Base-by-base conservation (phyloP, 2,888 invertebrate genomes). In the Rapana venosa region DNA sequence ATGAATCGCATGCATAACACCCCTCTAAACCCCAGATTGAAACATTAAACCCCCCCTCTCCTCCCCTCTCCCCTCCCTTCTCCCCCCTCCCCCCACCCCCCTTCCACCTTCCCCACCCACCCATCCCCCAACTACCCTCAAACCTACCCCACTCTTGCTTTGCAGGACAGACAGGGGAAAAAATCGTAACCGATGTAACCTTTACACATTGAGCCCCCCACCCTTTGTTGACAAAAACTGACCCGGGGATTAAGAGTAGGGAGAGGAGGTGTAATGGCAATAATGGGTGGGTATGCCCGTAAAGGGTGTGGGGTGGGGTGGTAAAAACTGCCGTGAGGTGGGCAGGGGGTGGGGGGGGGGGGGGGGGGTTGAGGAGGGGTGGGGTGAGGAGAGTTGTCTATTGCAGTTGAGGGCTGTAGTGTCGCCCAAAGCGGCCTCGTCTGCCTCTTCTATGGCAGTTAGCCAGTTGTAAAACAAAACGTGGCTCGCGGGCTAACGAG, bases 401-500 rank as follows among this genome's bases (percentile, higher is more conserved):
- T 74, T 74, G 8, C 74, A 74, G 74, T 74, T 74, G n/a, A 74
- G n/a, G 26, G 26, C 4, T n/a, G 11, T n/a, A 5, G 8, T n/a
- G 8, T 74, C n/a, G 74, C 74, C n/a, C n/a, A 74, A 8, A 47
- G 47, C 6, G 74, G 74, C n/a, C 26, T n/a, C 74, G 74, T 74
- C n/a, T 74, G 26, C 11, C 74, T n/a, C 11, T n/a, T 11, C n/a
- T 1, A 74, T 74, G 74, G 74, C 74, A 74, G 74, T 74, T 74
- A 74, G 22, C 74, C 8, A 74, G 74, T 74, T 74, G 74, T 74
- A 74, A 74, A 74, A 74, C 74, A 74, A 74, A 74, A 74, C n/a
- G n/a, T 74, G 74, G 74, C 6, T n/a, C 6, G 22, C n/a, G n/a
- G 74, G 74, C 61, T 8, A 1, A 20, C 13, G 47, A 8, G 4